A percentile compares a stretch with the other conserved stretches of the same genome.
Conservation (phyloP, 2,797 vertebrate genomes). For the Notamacropus eugenii region DNA sequence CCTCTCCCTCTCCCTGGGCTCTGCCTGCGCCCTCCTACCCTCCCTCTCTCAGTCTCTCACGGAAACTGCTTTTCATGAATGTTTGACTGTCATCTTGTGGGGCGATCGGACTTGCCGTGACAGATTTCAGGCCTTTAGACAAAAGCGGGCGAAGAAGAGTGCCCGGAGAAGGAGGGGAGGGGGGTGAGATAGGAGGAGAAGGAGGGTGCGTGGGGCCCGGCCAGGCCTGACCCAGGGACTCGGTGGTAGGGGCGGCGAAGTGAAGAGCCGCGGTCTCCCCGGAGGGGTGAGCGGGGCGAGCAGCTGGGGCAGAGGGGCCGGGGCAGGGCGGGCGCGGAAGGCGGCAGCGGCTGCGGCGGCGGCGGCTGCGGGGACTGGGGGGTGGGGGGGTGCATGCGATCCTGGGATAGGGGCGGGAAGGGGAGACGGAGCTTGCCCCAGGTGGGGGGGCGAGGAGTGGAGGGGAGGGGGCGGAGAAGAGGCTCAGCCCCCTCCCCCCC, state of each 20-base stretch:
- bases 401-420: constrained; percentile 37
- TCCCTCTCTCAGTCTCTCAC: neutral
- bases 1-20: constrained; percentile 17
- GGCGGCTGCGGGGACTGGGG: neutral
- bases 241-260: neutral
- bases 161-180: constrained; percentile 7
- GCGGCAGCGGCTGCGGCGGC: constrained; percentile 21
- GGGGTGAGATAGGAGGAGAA: constrained; percentile 53
- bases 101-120: neutral
- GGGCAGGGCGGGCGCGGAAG: constrained; percentile 42
- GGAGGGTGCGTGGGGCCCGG: constrained; percentile 7
- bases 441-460: constrained; percentile 28
- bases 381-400: constrained; percentile 34
- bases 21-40: neutral
- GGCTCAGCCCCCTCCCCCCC: neutral
- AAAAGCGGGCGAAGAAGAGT: neutral
- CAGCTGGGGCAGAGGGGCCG: constrained; percentile 18
- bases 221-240: neutral
- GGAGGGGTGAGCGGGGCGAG: neutral
- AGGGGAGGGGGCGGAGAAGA: neutral
- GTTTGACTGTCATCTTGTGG: constrained; percentile 1
- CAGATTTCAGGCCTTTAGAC: neutral
- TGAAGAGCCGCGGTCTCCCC: constrained; percentile 23
- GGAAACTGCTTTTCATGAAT: neutral
- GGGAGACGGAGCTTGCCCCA: neutral